Evolutionary conservation across 2,797 vertebrate genomes (phyloP), one percentile per base, ranked within the genome.

Genomic region (Sternarchorhynchus goeldii): DNA sequence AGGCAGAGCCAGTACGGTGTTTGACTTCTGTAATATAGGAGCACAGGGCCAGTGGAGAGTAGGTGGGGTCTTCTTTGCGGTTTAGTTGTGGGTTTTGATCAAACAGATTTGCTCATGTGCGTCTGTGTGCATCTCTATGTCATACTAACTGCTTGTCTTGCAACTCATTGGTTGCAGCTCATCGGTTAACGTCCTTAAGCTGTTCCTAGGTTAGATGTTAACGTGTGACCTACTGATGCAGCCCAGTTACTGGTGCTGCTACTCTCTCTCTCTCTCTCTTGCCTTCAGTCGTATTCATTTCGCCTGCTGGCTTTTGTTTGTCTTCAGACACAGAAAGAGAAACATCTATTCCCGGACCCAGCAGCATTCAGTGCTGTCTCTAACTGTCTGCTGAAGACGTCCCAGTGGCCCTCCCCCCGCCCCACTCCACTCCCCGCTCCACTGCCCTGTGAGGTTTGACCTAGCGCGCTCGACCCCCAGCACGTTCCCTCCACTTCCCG

Each of bases 291-390:
- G 59, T 82, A 85, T 89, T 90, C 72, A 85, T 88, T 89, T 88
- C 84, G 88, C 81, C 86, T 75, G 78, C 87, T 83, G 84, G 79
- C 71, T 78, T 57, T 84, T 87, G 86, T 88, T 92, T 88, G 84
- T 87, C 85, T 84, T 86, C 20, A 59, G 36, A 76, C 12, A 50
- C 36, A 62, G 53, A 67, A 87, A 89, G 84, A 89, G 88, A 88
- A 88, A 88, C 83, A 79, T 90, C 87, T 85, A 82, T 82, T 75
- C 6, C 21, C 1, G 12, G 57, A 81, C 53, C 32, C 87, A 82
- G 85, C 85, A 86, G 87, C 86, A 88, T 91, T 89, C 81, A 86
- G 91, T 89, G 88, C 71, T 31, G 79, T 85, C 87, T 84, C 66
- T 65, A 79, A 73, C 82, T 85, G 87, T 83, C 85, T 71, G 45